A percentile compares a stretch with the other conserved stretches of the same genome.
These are phyloP conservation scores for Drosophila ustulata DNA, from an alignment of 2,888 invertebrate genomes.

Conservation along the genomic window DNA sequence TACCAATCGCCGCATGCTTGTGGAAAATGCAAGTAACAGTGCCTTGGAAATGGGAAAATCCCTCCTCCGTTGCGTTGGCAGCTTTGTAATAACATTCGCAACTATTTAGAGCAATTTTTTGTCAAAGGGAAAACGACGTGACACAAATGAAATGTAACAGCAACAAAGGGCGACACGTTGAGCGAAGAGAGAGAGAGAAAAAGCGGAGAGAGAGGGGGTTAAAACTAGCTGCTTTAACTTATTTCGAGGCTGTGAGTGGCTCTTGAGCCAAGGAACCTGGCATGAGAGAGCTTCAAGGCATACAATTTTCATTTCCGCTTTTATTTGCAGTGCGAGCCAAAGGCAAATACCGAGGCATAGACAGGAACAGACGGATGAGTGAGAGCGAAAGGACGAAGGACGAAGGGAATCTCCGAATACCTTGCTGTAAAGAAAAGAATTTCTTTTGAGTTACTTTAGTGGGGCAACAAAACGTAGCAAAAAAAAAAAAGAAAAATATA, in stretches of 20 bases:
- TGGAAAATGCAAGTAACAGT: slow-evolving; percentile 23
- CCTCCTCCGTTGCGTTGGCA: slow-evolving; percentile 12
- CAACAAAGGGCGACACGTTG: slow-evolving; percentile 49
- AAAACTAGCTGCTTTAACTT: slow-evolving; percentile 58
- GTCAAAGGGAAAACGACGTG: slow-evolving; percentile 59
- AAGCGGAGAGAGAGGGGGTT: neutral
- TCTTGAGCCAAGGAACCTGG: slow-evolving; percentile 25
- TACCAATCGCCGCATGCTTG: slow-evolving; percentile 35
- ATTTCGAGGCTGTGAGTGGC: slow-evolving; percentile 45
- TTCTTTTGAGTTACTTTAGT: slow-evolving; percentile 70
- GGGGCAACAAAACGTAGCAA: slow-evolving; percentile 31
- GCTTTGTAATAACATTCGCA: slow-evolving; percentile 64
- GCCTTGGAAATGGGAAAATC: neutral
- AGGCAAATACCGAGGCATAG: slow-evolving; percentile 39
- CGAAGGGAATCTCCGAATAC: slow-evolving; percentile 36
- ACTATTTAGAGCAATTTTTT: slow-evolving; percentile 67
- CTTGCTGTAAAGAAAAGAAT: slow-evolving; percentile 60
- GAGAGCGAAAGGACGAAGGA: neutral
- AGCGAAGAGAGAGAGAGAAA: neutral
- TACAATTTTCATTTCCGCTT: slow-evolving; percentile 71
- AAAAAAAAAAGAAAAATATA: slow-evolving; percentile 4
- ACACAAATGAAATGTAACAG: slow-evolving; percentile 64
- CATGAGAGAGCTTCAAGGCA: slow-evolving; percentile 51
- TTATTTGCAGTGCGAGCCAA: slow-evolving; percentile 63
- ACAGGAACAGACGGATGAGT: neutral